Evolutionary conservation across 2,888 invertebrate species (phyloP).

Genomic region (Dasypolia templi): DNA sequence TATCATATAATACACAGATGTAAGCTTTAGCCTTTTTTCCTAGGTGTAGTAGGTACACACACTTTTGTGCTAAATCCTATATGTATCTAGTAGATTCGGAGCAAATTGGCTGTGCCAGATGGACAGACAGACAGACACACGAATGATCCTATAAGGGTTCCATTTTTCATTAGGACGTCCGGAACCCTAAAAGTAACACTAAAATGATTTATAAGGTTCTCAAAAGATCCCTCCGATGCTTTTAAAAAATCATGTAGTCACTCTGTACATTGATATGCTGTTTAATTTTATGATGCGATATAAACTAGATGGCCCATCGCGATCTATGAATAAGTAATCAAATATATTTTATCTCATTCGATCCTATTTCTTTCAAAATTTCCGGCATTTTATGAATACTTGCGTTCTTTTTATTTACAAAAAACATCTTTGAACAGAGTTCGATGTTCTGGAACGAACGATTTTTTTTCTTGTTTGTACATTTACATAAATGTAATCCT

Average conservation of each 20-base stretch:
- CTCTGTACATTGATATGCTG: conserved; percentile 49
- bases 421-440: conserved; percentile 20
- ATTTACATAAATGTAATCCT: background rate
- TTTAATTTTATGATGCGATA: conserved; percentile 57
- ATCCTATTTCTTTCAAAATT: conserved; percentile 48
- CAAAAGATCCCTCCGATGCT: conserved; percentile 3
- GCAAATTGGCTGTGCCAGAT: too few relatives aligned
- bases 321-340: conserved; percentile 60
- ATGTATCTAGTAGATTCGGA: too few relatives aligned
- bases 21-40: background rate
- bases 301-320: conserved; percentile 59
- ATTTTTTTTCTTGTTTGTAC: background rate
- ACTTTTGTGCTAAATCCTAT: background rate
- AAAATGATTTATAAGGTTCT: background rate
- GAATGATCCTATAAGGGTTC: too few relatives aligned
- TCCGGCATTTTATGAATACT: conserved; percentile 50
- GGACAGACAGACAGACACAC: too few relatives aligned
- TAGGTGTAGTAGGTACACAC: too few relatives aligned
- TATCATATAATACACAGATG: background rate
- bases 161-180: too few relatives aligned
- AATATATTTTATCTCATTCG: conserved; percentile 57
- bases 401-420: conserved; percentile 48
- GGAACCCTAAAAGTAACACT: conserved; percentile 8
- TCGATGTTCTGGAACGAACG: conserved; percentile 12
- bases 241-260: conserved; percentile 49